phyloP scores from a whole-genome alignment of 2,113 vertebrate species.

The Telmatochromis sp. region DNA sequence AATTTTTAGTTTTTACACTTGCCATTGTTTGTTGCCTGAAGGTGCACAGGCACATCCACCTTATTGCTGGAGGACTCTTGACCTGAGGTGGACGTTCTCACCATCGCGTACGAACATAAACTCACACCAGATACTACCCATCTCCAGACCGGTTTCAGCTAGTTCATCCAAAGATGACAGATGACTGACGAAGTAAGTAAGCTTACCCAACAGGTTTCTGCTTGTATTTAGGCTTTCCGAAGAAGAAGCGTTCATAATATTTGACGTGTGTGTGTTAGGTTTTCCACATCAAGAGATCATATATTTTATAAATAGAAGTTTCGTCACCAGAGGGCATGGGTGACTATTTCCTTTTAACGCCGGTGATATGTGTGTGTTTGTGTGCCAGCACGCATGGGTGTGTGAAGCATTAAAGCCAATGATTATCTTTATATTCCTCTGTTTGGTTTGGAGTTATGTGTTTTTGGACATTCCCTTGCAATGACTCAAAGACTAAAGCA shows the following conservation, averaged over 20 bases:
- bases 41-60: neutral
- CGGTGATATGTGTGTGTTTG: neutral
- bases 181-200: conserved; percentile 49
- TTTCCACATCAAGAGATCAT: conserved; percentile 48
- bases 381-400: neutral
- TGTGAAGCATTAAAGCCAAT: conserved; percentile 20
- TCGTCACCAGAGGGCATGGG: conserved; percentile 53
- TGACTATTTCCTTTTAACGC: conserved; percentile 32
- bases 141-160: conserved; percentile 49
- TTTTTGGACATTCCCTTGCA: conserved; percentile 46
- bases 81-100: neutral
- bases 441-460: conserved; percentile 38
- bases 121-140: neutral
- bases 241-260: conserved; percentile 10
- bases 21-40: neutral
- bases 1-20: neutral
- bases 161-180: conserved; percentile 43
- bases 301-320: conserved; percentile 63
- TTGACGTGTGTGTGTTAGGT: neutral
- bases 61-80: conserved; percentile 11
- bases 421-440: conserved; percentile 46
- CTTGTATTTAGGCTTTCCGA: conserved; percentile 46
- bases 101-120: neutral
- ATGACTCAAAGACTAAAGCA: conserved; percentile 32
- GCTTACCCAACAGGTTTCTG: conserved; percentile 59